Evolutionary conservation across 2,113 vertebrate genomes (phyloP), one percentile per base, ranked within the genome.

Genomic region (Sakesphorus luctuosus): DNA sequence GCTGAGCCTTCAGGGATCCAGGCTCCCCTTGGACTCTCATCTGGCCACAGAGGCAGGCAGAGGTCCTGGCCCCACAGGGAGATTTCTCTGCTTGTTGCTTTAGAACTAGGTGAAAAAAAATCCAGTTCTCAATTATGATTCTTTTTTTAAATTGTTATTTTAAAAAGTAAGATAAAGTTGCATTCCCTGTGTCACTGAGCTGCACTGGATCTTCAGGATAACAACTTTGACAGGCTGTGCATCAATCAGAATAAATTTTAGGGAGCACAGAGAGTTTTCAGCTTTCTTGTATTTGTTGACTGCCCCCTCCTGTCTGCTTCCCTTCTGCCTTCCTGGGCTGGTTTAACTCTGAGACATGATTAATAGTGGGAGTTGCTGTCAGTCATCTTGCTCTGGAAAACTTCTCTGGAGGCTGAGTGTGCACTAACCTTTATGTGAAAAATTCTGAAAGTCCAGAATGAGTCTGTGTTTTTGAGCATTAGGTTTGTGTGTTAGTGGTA

Each of bases 281-380:
- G 36, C 43, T 90, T 77, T 7, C 47, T 62, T 77, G 4, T 28
- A 85, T 86, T 86, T 79, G 58, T 92, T 71, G 61, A 35, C 78
- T 87, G 75, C 75, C 67, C 58, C 58, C 38, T 93, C 50, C 88
- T 94, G 46, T 74, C 83, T 93, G 47, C 62, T 92, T 90, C 59
- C 88, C 44, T 77, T 84, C 71, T 26, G 18, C 52, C 68, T 63
- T 84, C 52, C 43, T 72, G 62, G 62, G 65, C 78, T 86, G 73
- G 47, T 95, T 66, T 61, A 84, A 56, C 47, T 80, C 76, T 76
- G 72, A 75, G 56, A 75, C 19, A 7, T 6, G 2, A 24, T 72
- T 65, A 55, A n/a, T 68, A 56, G 28, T 52, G 7, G 84, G 62
- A 67, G 47, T 49, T 62, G n/a, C 75, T 77, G 50, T 88, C 28